A percentile compares a stretch with the other conserved stretches of the same genome.
phyloP scores from a whole-genome alignment of 1,140 invertebrate species.

The Acarapis woodi region DNA sequence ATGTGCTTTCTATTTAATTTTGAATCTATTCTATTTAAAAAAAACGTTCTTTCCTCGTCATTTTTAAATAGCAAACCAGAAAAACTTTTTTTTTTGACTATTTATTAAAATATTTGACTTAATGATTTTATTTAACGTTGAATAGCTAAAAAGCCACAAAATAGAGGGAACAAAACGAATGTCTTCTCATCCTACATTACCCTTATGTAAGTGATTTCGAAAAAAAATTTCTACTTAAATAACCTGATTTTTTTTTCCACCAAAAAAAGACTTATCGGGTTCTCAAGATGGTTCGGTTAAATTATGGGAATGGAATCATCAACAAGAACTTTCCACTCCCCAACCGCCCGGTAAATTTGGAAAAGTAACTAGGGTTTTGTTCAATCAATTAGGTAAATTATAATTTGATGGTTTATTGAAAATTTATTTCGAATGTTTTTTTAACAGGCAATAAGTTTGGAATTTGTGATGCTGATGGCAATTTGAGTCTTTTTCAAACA shows the following conservation, averaged over 20 bases:
- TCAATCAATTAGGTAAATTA: conserved; percentile 83
- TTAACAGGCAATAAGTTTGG: conserved; percentile 98
- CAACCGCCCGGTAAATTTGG: conserved; percentile 64
- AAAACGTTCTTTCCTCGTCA: too few relatives aligned
- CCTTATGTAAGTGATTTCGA: conserved; percentile 42
- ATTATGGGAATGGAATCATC: conserved; percentile 91
- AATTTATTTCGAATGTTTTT: too few relatives aligned
- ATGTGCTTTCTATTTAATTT: too few relatives aligned
- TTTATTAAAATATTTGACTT: not conserved
- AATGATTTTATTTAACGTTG: conserved; percentile 9
- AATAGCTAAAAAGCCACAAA: conserved; percentile 24
- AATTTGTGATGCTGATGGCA: conserved; percentile 47
- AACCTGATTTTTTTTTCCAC: conserved; percentile 8
- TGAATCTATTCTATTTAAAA: too few relatives aligned
- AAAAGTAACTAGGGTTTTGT: conserved; percentile 79
- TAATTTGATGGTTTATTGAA: too few relatives aligned
- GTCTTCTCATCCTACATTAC: conserved; percentile 70
- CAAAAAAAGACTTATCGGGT: conserved; percentile 53
- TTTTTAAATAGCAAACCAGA: too few relatives aligned
- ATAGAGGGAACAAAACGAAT: conserved; percentile 79
- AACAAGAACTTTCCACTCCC: conserved; percentile 55
- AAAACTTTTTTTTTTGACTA: not conserved
- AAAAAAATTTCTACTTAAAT: conserved; percentile 3
- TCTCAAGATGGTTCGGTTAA: conserved; percentile 88
- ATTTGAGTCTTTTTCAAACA: conserved; percentile 55